Percentiles rank a stretch among this genome's conserved stretches.
phyloP scores from a whole-genome alignment of 2,888 invertebrate genomes.

The Polydesmus complanatus region DNA sequence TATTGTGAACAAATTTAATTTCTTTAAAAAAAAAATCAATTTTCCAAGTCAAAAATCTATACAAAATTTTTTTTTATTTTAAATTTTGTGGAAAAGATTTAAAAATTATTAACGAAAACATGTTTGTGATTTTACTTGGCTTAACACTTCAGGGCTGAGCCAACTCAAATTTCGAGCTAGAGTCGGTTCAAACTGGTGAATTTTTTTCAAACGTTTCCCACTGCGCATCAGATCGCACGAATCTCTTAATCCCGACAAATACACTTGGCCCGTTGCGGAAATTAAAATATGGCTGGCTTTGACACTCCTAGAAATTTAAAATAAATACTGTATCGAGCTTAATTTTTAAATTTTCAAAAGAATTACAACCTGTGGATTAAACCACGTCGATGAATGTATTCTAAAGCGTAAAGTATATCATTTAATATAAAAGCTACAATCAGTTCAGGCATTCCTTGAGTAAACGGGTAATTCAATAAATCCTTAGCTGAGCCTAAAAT shows the following conservation, averaged over 20 bases:
- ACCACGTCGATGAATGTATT: slow-evolving; percentile 70
- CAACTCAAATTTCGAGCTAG: slow-evolving; percentile 64
- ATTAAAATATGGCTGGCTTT: slow-evolving; percentile 71
- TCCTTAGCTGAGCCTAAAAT: slow-evolving; percentile 58
- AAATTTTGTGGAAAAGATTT: too few relatives aligned
- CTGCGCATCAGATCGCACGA: slow-evolving; percentile 56
- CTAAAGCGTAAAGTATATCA: slow-evolving; percentile 62
- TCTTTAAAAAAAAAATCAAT: too few relatives aligned
- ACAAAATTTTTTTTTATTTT: too few relatives aligned
- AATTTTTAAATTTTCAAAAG: neutral
- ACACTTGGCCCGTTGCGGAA: slow-evolving; percentile 53
- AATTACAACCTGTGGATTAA: slow-evolving; percentile 62
- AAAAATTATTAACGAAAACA: neutral
- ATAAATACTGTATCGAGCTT: slow-evolving; percentile 22
- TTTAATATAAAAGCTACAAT: slow-evolving; percentile 63
- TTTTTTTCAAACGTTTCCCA: slow-evolving; percentile 50
- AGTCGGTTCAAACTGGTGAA: slow-evolving; percentile 61
- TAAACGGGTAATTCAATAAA: slow-evolving; percentile 58
- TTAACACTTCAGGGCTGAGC: slow-evolving; percentile 80
- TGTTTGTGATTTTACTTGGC: slow-evolving; percentile 57
- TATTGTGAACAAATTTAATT: too few relatives aligned
- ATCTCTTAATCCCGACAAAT: slow-evolving; percentile 63
- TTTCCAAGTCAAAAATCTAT: too few relatives aligned
- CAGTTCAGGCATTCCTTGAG: slow-evolving; percentile 61
- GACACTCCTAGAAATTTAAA: slow-evolving; percentile 47